Conservation (phyloP, 2,888 invertebrate genomes). For the Molanna angustata region DNA sequence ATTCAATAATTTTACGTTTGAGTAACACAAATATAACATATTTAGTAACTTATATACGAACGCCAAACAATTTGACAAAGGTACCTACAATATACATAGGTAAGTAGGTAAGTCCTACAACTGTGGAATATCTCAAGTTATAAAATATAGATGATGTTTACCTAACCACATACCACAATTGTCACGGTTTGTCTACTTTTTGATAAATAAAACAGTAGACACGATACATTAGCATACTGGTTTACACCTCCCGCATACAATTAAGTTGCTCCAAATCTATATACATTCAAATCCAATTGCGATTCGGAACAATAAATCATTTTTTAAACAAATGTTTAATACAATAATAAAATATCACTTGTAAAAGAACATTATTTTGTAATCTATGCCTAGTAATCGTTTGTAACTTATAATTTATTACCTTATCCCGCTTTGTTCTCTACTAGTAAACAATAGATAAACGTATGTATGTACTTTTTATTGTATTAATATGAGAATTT, state of each 20-base stretch:
- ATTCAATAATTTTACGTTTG: no score
- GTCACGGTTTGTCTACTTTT: constrained; percentile 18
- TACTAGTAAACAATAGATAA: no score
- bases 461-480: no score
- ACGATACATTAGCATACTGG: constrained; percentile 15
- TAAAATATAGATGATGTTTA: not conserved
- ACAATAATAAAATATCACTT: constrained; percentile 15
- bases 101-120: no score
- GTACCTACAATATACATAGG: no score
- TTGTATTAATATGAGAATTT: no score
- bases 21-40: no score
- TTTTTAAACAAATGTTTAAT: constrained; percentile 16
- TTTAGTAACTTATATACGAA: no score
- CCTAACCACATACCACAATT: constrained; percentile 11
- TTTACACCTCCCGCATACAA: constrained; percentile 12
- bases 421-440: no score
- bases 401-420: not conserved
- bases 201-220: constrained; percentile 18
- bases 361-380: constrained; percentile 14
- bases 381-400: not conserved
- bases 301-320: constrained; percentile 18
- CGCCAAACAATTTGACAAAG: no score
- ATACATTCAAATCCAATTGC: constrained; percentile 13
- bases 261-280: constrained; percentile 11
- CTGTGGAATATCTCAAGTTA: no score